Evolutionary conservation across 2,797 vertebrate genomes (phyloP).

Genomic region (Percopsis omiscomaycus): DNA sequence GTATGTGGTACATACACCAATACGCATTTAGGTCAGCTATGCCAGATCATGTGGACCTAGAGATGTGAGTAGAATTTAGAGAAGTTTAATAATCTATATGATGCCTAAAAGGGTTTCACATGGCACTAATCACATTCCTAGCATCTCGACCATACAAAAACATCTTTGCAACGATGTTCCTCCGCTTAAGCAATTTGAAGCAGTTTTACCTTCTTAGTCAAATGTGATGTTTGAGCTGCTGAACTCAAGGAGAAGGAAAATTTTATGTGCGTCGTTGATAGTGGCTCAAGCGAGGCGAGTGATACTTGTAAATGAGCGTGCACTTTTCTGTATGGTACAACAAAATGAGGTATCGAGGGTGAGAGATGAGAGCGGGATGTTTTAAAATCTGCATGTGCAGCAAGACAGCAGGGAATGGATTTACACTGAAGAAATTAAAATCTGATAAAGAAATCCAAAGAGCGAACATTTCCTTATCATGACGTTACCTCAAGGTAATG

Average conservation of each 20-base stretch:
- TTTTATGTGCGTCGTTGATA: not conserved
- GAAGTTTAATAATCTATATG: conserved; percentile 1
- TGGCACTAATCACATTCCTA: no score
- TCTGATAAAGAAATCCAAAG: conserved; percentile 49
- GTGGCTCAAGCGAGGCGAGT: not conserved
- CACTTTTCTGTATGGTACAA: not conserved
- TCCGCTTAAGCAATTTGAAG: not conserved
- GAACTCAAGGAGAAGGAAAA: conserved; percentile 10
- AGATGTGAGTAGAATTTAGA: conserved; percentile 18
- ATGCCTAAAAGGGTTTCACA: no score
- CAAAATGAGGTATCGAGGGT: conserved; percentile 16
- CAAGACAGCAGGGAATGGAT: conserved; percentile 34
- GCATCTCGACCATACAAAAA: no score
- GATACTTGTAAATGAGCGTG: conserved; percentile 17
- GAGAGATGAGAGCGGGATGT: conserved; percentile 19
- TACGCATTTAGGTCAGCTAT: conserved; percentile 49
- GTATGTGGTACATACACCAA: conserved; percentile 14
- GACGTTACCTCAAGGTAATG: conserved; percentile 54
- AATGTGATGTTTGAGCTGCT: conserved; percentile 9
- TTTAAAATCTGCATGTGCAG: conserved; percentile 45
- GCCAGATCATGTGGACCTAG: conserved; percentile 45
- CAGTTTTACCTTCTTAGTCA: not conserved
- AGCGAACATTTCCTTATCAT: conserved; percentile 49
- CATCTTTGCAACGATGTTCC: not conserved
- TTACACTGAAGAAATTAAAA: conserved; percentile 51